phyloP scores from a whole-genome alignment of 1,140 invertebrate genomes.

The Gerris buenoi region DNA sequence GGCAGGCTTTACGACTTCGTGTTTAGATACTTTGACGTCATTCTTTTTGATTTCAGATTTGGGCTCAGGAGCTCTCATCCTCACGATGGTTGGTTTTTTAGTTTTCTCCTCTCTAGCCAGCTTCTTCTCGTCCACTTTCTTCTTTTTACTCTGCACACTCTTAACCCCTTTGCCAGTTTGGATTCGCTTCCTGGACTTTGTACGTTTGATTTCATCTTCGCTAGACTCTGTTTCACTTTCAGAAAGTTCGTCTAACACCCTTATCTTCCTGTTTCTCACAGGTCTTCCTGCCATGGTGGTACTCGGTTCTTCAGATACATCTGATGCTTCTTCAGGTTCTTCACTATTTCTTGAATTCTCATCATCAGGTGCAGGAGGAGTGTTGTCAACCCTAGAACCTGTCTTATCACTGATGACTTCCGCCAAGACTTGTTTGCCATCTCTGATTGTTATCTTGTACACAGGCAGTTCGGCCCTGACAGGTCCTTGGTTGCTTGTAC shows the following conservation, averaged over 20 bases:
- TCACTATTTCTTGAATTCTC: neutral
- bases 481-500: neutral
- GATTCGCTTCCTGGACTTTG: conserved; percentile 2
- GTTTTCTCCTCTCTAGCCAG: conserved; percentile 19
- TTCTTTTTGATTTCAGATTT: conserved; percentile 18
- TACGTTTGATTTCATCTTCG: neutral
- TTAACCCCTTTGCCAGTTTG: neutral
- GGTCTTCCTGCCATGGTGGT: neutral
- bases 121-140: conserved; percentile 16
- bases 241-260: neutral
- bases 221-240: neutral
- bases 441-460: conserved; percentile 53
- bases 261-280: neutral
- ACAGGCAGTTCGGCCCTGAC: conserved; percentile 26
- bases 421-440: conserved; percentile 53
- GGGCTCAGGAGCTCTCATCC: neutral
- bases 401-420: conserved; percentile 36
- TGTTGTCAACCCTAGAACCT: conserved; percentile 10
- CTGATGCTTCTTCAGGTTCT: neutral
- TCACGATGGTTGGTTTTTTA: conserved; percentile 11
- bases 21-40: conserved; percentile 30
- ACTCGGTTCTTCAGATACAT: neutral
- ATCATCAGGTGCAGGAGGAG: neutral
- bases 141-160: conserved; percentile 14
- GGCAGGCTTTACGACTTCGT: conserved; percentile 17